A percentile compares a stretch with the other conserved stretches of the same genome.
Conservation (phyloP, 2,797 vertebrate species). For the Catamblyrhynchus diadema region DNA sequence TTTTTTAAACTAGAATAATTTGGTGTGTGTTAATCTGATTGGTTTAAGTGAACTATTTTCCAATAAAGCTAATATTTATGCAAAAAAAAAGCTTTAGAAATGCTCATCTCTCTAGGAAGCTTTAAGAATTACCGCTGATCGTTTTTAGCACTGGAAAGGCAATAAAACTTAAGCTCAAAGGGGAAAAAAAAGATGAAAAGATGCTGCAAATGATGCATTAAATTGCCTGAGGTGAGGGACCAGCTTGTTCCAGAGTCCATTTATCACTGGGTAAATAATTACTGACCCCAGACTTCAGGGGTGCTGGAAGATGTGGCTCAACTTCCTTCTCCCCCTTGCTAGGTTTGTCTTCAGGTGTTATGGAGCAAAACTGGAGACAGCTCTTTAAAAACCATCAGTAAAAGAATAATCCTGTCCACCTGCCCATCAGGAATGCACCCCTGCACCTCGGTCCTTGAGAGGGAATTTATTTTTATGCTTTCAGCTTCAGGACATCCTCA, state of each 20-base stretch:
- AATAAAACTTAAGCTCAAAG: neutral
- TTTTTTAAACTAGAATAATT: constrained; percentile 32
- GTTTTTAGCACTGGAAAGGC: neutral
- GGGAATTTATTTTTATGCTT: neutral
- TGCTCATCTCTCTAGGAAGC: constrained; percentile 45
- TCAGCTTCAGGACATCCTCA: neutral
- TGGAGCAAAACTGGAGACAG: accelerated
- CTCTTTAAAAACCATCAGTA: neutral
- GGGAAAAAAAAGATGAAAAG: accelerated
- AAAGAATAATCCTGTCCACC: neutral
- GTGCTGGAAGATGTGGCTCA: neutral
- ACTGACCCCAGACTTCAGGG: neutral
- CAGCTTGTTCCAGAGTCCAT: accelerated
- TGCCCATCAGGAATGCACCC: neutral
- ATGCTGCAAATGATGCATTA: neutral
- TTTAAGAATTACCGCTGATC: neutral
- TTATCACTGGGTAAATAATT: neutral
- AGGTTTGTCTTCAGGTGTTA: neutral
- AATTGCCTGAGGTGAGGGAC: neutral
- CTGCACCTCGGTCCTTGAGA: neutral
- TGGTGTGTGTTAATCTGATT: constrained; percentile 60
- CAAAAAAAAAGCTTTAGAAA: constrained; percentile 59
- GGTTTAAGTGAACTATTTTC: constrained; percentile 66
- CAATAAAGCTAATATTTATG: constrained; percentile 69
- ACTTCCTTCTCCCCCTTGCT: neutral